phyloP scores from a whole-genome alignment of 1,140 invertebrate genomes.

The Drosophila tani region DNA sequence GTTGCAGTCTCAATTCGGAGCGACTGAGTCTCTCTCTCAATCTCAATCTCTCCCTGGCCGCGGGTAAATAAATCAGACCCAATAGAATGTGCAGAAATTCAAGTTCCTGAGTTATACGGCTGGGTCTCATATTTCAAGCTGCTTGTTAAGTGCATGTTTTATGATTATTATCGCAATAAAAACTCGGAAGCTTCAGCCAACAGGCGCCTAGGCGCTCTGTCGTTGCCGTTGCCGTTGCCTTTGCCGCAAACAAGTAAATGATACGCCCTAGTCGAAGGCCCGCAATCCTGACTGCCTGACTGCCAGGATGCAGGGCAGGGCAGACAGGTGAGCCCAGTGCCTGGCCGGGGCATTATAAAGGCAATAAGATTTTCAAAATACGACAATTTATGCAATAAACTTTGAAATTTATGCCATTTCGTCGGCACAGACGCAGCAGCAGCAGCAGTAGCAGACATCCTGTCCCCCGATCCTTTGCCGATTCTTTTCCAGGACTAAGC shows the following conservation, averaged over 20 bases:
- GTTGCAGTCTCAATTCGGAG: slow-evolving; percentile 51
- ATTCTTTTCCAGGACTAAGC: slow-evolving; percentile 37
- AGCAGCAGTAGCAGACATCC: slow-evolving; percentile 27
- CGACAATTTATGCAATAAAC: slow-evolving; percentile 84
- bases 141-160: slow-evolving; percentile 84
- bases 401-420: slow-evolving; percentile 81
- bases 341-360: slow-evolving; percentile 74
- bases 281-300: slow-evolving; percentile 5
- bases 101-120: slow-evolving; percentile 58
- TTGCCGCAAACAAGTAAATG: slow-evolving; percentile 77
- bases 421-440: slow-evolving; percentile 44
- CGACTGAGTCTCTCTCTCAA: slow-evolving; percentile 22
- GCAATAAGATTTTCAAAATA: slow-evolving; percentile 84
- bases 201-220: slow-evolving; percentile 41
- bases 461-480: slow-evolving; percentile 4
- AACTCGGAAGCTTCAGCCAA: slow-evolving; percentile 49
- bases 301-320: slow-evolving; percentile 15
- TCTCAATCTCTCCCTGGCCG: slow-evolving; percentile 4
- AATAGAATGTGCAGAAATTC: slow-evolving; percentile 78
- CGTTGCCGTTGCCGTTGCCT: slow-evolving; percentile 27
- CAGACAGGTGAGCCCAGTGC: slow-evolving; percentile 53
- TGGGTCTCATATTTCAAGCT: slow-evolving; percentile 79
- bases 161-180: slow-evolving; percentile 84
- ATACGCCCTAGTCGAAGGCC: slow-evolving; percentile 40
- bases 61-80: slow-evolving; percentile 67